Conservation (phyloP, 2,888 invertebrate species). For the Schrankia costaestrigalis region DNA sequence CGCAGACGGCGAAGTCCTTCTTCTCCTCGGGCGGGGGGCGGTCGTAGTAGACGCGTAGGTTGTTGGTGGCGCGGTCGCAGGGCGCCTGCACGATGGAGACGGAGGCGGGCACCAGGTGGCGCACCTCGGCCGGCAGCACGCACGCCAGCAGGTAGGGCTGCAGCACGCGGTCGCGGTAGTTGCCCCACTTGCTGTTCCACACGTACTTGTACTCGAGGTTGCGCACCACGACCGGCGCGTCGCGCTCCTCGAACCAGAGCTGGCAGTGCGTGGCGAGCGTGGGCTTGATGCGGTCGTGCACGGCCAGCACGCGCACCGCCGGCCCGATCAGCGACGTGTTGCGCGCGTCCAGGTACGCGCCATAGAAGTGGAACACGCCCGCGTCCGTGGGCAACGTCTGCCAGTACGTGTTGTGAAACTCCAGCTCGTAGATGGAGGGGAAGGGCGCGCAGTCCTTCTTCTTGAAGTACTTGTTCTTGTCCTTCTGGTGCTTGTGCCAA, state of each 20-base stretch:
- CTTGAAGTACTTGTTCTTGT: constrained; percentile 83
- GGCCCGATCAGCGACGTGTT: constrained; percentile 89
- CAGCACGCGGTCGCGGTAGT: constrained; percentile 93
- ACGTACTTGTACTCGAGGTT: constrained; percentile 95
- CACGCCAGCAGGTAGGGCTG: constrained; percentile 95
- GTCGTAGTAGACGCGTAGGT: constrained; percentile 90
- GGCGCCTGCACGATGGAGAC: constrained; percentile 92
- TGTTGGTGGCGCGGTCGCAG: constrained; percentile 93
- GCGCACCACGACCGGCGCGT: constrained; percentile 89
- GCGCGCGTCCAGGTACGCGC: constrained; percentile 93
- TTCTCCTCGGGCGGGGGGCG: constrained; percentile 79
- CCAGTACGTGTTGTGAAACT: constrained; percentile 97
- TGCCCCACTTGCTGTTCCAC: constrained; percentile 97
- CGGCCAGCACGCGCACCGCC: constrained; percentile 90
- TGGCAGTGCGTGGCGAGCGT: constrained; percentile 91
- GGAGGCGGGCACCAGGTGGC: constrained; percentile 87
- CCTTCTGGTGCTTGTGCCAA: constrained; percentile 91
- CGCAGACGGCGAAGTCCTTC: constrained; percentile 94
- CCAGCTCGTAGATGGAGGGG: constrained; percentile 93
- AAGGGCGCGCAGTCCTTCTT: constrained; percentile 90
- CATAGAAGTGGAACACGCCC: constrained; percentile 94
- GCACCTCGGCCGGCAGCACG: constrained; percentile 88
- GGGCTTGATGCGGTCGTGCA: constrained; percentile 95
- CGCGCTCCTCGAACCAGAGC: constrained; percentile 93
- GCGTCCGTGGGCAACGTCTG: constrained; percentile 90